Evolutionary conservation across 2,113 vertebrate species (phyloP).

Genomic region (Marmota flaviventris): DNA sequence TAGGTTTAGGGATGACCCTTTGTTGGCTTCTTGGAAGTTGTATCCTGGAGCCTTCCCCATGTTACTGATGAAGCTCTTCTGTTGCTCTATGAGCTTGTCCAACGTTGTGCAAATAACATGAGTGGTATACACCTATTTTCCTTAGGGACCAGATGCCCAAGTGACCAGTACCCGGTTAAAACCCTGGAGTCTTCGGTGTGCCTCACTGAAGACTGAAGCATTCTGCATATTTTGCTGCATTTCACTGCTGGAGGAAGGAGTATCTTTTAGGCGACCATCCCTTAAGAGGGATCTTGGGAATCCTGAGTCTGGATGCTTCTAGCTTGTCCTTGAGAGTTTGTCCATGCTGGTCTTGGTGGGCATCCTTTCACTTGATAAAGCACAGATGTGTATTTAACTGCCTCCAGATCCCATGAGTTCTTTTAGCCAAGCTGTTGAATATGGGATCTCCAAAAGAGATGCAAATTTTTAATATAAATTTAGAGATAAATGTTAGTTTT

Average conservation of each 20-base stretch:
- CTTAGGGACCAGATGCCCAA: background rate
- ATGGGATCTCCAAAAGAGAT: background rate
- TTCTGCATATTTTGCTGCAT: fast-evolving
- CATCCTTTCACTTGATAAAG: background rate
- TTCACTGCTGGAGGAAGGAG: background rate
- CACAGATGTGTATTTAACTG: background rate
- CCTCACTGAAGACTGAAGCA: background rate
- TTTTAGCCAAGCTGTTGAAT: background rate
- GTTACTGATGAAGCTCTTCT: background rate
- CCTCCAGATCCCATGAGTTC: background rate
- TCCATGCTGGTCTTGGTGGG: background rate
- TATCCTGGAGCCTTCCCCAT: background rate
- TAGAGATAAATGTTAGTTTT: background rate
- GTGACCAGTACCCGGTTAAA: background rate
- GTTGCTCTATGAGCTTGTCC: background rate
- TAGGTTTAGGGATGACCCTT: background rate
- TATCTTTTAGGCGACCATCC: background rate
- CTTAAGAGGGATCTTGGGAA: background rate
- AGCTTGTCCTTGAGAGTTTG: background rate
- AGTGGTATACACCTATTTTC: background rate
- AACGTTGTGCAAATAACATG: background rate
- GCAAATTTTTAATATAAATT: background rate
- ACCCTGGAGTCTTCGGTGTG: background rate
- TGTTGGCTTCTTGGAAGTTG: background rate
- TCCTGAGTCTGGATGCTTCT: background rate